Evolutionary conservation across 1,140 invertebrate genomes (phyloP), one percentile per base, ranked within the genome.

Genomic region (Hycleus phaleratus): DNA sequence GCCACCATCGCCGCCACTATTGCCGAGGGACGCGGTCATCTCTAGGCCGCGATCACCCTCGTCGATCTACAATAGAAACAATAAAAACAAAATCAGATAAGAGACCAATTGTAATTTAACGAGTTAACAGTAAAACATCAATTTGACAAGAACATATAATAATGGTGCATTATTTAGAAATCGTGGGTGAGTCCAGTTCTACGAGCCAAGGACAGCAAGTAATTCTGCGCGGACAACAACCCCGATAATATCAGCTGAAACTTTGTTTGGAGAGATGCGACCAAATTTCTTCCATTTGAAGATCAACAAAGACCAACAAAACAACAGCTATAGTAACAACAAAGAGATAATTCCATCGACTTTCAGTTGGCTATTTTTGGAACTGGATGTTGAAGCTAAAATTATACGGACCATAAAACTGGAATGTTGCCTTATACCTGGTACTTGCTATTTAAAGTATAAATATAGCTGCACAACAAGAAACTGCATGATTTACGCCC

Each of bases 21-120:
- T 62, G 51, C 56, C 64, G 54, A 63, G 60, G 54, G 69, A 68
- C 67, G 69, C 71, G 68, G 71, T 73, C 71, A 73, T 73, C 45
- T 72, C 67, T 55, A 50, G 59, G 62, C 67, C 69, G 66, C 69
- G 65, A 52, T 66, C 65, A 64, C 63, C 70, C 66, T 72, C 69
- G 59, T 70, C 66, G 55, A 72, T 69, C 71, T 73, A 62, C 18
- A 71, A 71, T 11, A 56, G 61, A 59, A 44, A 61, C 45, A 46
- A 55, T 3, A 10, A 42, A 42, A 42, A 42, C 18, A 39, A 42
- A 42, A 42, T 42, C 9, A 10, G 10, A n/a, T 42, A 42, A 42
- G 4, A 18, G 18, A 1, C 1, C 18, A 18, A 18, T 18, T 18
- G 18, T 1, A 18, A 18, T 18, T 18, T 18, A 18, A 18, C 18